phyloP scores from a whole-genome alignment of 2,888 invertebrate genomes.

The Mellilla xanthometata region DNA sequence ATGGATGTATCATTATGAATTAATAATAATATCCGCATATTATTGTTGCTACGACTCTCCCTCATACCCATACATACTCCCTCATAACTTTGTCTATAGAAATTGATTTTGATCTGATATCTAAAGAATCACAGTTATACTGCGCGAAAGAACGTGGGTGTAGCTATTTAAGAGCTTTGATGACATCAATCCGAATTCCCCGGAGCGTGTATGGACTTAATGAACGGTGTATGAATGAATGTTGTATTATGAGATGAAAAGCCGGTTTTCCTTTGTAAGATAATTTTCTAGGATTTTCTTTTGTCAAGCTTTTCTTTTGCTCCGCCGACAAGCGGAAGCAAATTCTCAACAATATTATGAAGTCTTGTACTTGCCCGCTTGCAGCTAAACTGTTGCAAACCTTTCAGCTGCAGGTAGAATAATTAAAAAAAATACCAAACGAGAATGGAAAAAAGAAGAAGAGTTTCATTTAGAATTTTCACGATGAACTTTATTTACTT shows the following conservation, averaged over 20 bases:
- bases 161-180: slow-evolving; percentile 10
- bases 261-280: slow-evolving; percentile 24
- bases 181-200: slow-evolving; percentile 27
- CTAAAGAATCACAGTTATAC: background rate
- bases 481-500: no score
- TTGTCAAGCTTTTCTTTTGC: slow-evolving; percentile 16
- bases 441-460: no score
- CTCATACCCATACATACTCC: no score
- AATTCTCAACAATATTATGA: slow-evolving; percentile 12
- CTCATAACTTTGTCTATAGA: no score
- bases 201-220: slow-evolving; percentile 34
- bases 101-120: no score
- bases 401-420: background rate
- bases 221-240: slow-evolving; percentile 37
- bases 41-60: no score
- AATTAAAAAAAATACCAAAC: background rate
- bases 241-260: slow-evolving; percentile 30
- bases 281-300: slow-evolving; percentile 22
- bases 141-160: slow-evolving; percentile 7
- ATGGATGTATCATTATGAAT: no score
- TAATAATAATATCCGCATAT: no score
- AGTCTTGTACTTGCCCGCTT: slow-evolving; percentile 4
- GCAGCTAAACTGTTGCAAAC: slow-evolving; percentile 6
- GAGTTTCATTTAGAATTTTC: no score
- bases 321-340: slow-evolving; percentile 4